These are phyloP conservation scores for Corticium candelabrum DNA, from an alignment of 37 sponge, comb jelly and placozoan genomes.

Conservation along the genomic window DNA sequence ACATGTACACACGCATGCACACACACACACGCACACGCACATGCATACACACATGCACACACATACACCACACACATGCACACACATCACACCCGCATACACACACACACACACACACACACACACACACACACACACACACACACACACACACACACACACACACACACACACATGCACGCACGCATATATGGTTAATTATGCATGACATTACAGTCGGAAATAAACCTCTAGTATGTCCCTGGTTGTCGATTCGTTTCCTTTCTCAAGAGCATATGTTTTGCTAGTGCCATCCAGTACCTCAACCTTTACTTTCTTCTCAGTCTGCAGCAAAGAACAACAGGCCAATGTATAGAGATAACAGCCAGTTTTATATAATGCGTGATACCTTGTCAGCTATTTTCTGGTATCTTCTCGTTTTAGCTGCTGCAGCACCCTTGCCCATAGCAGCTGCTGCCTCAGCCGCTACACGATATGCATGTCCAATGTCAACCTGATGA, in stretches of 20 bases:
- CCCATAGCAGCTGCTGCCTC: not conserved
- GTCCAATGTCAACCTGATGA: not conserved
- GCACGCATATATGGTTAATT: no score
- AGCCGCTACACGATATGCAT: not conserved
- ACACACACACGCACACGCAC: no score
- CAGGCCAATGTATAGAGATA: not conserved
- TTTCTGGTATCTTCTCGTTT: not conserved
- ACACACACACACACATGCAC: no score
- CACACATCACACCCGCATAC: no score
- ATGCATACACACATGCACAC: no score
- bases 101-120: no score
- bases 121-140: no score
- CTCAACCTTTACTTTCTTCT: not conserved
- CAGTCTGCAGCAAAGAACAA: not conserved
- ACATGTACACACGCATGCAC: no score
- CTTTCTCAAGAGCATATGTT: not conserved
- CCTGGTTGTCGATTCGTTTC: not conserved
- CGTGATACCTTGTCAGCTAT: not conserved
- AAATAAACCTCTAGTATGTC: not conserved
- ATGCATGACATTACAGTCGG: no score
- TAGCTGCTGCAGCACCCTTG: not conserved
- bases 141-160: no score
- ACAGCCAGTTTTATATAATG: not conserved
- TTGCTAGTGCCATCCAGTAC: not conserved
- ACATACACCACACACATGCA: no score